Base-by-base conservation (phyloP, 2,113 vertebrate species). In the Tragelaphus buxtoni region DNA sequence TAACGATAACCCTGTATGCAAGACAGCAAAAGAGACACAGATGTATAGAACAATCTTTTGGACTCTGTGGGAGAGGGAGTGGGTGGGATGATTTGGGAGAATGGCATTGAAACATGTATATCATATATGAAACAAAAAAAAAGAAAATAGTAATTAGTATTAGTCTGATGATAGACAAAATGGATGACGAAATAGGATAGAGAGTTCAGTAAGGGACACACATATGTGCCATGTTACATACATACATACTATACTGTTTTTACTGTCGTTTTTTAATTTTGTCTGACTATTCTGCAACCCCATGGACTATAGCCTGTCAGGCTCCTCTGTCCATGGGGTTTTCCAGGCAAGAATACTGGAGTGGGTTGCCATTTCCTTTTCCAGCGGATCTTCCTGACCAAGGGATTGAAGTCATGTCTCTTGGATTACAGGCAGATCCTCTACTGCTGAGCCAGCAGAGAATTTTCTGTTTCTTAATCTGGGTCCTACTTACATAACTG, bases 381-480 rank as follows among this genome's bases (percentile, higher is more conserved):
- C 35, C 35, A 42, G 22, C 20, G 35, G 20, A 42, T 74, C 35
- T 74, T 74, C 69, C 35, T 42, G 22, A 74, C 11, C 35, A 35
- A 74, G 22, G 10, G 6, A 24, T 2, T 24, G 69, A 74, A 74
- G 5, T 26, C 3, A 0, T 5, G 13, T 39, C 9, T 42, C 22
- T 35, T 74, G 69, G 35, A 74, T 42, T 74, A 12, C 69, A 42
- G 35, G 35, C 69, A 42, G 69, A 39, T 69, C 22, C 18, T 69
- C 17, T 69, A 22, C n/a, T 74, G 35, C 20, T 74, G 22, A 74
- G 35, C 22, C 35, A 74, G 20, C 35, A 72, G 18, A 72, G 10
- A 42, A 72, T 42, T 72, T 72, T 69, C n/a, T 72, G 35, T 42
- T 72, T 72, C 69, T 72, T 72, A 42, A 72, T 72, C 69, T 72